A percentile compares a stretch with the other conserved stretches of the same genome.
phyloP scores from a whole-genome alignment of 2,888 invertebrate species.

The Gibbula magus region DNA sequence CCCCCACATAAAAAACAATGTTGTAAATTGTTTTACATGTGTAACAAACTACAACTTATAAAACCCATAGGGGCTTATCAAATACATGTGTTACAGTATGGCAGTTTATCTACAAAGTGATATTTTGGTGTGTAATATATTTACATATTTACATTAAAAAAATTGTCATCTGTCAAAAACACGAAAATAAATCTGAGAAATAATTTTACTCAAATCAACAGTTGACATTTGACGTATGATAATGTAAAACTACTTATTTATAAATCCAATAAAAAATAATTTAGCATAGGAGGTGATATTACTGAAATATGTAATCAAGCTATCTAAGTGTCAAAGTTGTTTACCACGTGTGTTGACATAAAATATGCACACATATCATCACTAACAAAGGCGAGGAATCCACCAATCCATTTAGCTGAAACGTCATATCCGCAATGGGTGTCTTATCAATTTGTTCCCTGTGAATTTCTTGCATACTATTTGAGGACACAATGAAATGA shows the following conservation, averaged over 20 bases:
- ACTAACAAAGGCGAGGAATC: not conserved
- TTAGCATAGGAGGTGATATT: too few species aligned
- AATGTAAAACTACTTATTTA: not conserved
- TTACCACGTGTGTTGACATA: constrained; percentile 15
- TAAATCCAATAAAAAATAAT: not conserved
- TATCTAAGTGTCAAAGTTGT: not conserved
- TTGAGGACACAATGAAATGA: too few species aligned
- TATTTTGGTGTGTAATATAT: too few species aligned
- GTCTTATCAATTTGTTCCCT: not conserved
- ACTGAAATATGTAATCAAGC: not conserved
- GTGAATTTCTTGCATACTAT: not conserved
- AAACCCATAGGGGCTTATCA: too few species aligned
- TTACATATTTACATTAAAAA: too few species aligned
- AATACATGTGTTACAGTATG: too few species aligned
- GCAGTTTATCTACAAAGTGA: too few species aligned
- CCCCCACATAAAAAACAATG: too few species aligned
- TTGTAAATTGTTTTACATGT: too few species aligned
- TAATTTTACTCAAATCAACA: not conserved
- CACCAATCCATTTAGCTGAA: not conserved
- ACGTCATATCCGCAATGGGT: not conserved
- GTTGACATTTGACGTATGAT: not conserved
- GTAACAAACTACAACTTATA: too few species aligned
- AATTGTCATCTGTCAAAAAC: too few species aligned
- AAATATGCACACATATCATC: constrained; percentile 6
- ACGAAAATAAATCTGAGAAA: too few species aligned